Percentiles rank a stretch among this genome's conserved stretches.
Conservation (phyloP, 1,140 invertebrate species). For the Wasmannia auropunctata region DNA sequence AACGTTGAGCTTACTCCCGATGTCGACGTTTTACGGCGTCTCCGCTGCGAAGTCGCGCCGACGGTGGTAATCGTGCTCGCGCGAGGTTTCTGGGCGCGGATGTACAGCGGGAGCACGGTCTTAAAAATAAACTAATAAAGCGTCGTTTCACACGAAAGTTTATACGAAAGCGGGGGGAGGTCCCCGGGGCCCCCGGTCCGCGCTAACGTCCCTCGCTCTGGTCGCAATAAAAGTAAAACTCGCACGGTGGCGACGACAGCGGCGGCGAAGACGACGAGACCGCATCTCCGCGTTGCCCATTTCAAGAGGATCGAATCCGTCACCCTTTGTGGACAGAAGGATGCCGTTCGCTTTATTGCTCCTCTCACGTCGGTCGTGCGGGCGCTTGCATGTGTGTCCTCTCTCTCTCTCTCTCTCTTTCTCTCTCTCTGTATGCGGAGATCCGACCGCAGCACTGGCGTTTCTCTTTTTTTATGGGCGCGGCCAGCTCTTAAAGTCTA, state of each 20-base stretch:
- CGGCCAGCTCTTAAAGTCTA: constrained; percentile 52
- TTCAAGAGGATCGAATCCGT: constrained; percentile 66
- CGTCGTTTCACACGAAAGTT: constrained; percentile 70
- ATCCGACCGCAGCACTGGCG: constrained; percentile 26
- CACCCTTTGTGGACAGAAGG: constrained; percentile 71
- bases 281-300: constrained; percentile 45
- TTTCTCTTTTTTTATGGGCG: constrained; percentile 46
- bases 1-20: constrained; percentile 55
- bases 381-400: background rate
- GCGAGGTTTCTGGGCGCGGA: background rate
- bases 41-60: background rate
- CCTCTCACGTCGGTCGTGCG: constrained; percentile 19
- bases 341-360: constrained; percentile 66
- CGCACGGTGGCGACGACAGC: background rate
- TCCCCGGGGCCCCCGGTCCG: background rate
- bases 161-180: constrained; percentile 56
- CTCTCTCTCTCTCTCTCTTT: too few species aligned
- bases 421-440: constrained; percentile 32
- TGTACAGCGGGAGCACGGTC: background rate
- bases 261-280: constrained; percentile 27
- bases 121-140: constrained; percentile 76
- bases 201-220: constrained; percentile 4
- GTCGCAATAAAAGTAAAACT: constrained; percentile 70
- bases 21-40: constrained; percentile 51
- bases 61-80: constrained; percentile 16